Base-by-base conservation (phyloP, 2,888 invertebrate genomes). In the Omphaloscelis lunosa region DNA sequence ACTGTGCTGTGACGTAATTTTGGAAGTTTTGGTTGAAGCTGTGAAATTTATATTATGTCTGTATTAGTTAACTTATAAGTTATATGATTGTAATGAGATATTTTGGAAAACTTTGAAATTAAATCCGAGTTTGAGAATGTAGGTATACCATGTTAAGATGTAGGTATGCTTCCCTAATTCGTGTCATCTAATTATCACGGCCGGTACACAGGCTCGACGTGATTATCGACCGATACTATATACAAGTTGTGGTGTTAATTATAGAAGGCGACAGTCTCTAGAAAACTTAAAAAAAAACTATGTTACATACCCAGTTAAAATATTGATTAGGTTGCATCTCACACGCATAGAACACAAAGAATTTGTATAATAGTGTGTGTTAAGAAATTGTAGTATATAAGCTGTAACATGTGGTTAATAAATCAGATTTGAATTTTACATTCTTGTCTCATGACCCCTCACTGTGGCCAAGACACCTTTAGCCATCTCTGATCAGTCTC, bases 1-100 rank as follows among this genome's bases (percentile, higher is more conserved):
- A 82, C 71, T 71, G 77, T 75, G 69, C 63, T 75, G 63, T 65
- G 23, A 75, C 48, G 58, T 63, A 23, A 77, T 82, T 79, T 61
- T 79, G 27, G 8, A 84, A 79, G 74, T 75, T 70, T 83, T 39
- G 7, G 17, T 56, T 53, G 15, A 27, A 41, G 58, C 6, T 7
- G n/a, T 34, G 12, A 11, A 62, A 69, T 65, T 70, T 79, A 12
- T n/a, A 65, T 56, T 63, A 29, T 7, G 48, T 48, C 1, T 34
- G 51, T 51, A 67, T 67, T 75, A 2, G 23, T 17, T 58, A n/a
- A n/a, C n/a, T 58, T 39, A 27, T 70, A 20, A 20, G n/a, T n/a
- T n/a, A 20, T 2, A n/a, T 61, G 9, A 34, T 67, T 67, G 51
- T 58, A 27, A 58, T 58, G 27, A 58, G 6, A 56, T 56, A 27